A percentile compares a stretch with the other conserved stretches of the same genome.
Evolutionary conservation across 2,888 invertebrate genomes (phyloP).

Genomic region (Ganaspis brasiliensis): DNA sequence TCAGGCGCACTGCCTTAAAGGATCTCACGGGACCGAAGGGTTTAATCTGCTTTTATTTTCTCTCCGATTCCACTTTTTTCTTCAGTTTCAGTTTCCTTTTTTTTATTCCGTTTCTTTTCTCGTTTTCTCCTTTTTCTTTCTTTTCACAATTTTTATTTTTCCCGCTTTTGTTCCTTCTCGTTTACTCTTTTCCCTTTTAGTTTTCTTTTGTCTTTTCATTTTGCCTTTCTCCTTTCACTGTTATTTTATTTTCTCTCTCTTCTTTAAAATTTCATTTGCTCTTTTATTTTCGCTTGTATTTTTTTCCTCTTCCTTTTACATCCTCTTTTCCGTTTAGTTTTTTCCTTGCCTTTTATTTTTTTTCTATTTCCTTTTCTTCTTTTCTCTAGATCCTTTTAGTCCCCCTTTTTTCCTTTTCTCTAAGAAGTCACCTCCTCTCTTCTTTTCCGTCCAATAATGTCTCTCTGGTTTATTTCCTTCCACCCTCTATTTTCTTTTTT

Average conservation of each 20-base stretch:
- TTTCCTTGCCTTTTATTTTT: slow-evolving; percentile 41
- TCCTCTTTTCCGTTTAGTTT: no score
- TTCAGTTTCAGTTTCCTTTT: slow-evolving; percentile 38
- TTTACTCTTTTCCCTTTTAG: neutral
- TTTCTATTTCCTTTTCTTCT: slow-evolving; percentile 31
- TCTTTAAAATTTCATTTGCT: neutral
- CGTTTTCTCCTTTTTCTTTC: slow-evolving; percentile 26
- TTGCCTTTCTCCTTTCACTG: neutral
- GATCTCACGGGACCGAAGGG: slow-evolving; percentile 76
- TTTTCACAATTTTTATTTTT: slow-evolving; percentile 47
- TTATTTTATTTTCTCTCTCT: neutral
- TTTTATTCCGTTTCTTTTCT: slow-evolving; percentile 30
- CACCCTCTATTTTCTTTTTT: slow-evolving; percentile 22
- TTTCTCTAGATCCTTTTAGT: slow-evolving; percentile 37
- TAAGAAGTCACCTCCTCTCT: neutral
- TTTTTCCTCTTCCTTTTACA: no score
- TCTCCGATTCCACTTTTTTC: slow-evolving; percentile 44
- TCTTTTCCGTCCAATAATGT: slow-evolving; percentile 14
- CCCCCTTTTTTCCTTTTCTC: slow-evolving; percentile 15
- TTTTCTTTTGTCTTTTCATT: neutral
- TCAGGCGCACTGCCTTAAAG: slow-evolving; percentile 69
- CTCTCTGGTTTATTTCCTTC: slow-evolving; percentile 26
- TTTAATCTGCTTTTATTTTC: slow-evolving; percentile 68
- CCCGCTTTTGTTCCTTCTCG: neutral
- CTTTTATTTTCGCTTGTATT: no score